phyloP scores from a whole-genome alignment of 2,113 vertebrate species.

The Poeciliopsis turrubarensis region DNA sequence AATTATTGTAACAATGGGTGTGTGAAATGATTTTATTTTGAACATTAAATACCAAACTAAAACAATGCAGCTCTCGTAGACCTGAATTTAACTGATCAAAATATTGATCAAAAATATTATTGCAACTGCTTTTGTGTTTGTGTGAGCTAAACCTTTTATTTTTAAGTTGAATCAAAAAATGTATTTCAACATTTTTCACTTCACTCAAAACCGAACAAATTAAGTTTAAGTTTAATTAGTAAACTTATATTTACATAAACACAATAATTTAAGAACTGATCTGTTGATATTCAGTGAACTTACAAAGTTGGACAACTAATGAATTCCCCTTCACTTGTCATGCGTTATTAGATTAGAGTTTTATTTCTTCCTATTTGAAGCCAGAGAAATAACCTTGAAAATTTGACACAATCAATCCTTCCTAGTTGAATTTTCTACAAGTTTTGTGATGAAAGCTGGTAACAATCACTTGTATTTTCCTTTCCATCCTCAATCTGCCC shows the following conservation, averaged over 20 bases:
- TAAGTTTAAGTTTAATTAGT: no score
- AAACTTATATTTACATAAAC: no score
- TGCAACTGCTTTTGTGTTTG: no score
- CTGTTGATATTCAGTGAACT: not conserved
- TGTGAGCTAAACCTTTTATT: no score
- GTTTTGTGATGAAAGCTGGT: constrained; percentile 7
- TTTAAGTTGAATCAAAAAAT: no score
- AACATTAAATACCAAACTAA: no score
- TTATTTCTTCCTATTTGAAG: not conserved
- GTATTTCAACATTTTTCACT: no score
- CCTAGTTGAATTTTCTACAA: not conserved
- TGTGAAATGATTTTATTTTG: no score
- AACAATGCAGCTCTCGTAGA: no score
- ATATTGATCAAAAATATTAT: not conserved
- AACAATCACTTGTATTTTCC: constrained; percentile 20
- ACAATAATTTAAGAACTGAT: no score
- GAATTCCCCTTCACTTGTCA: constrained; percentile 33
- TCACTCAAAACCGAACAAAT: not conserved
- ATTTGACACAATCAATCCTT: constrained; percentile 5
- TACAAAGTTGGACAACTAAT: constrained; percentile 11
- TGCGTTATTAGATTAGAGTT: not conserved
- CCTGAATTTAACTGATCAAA: not conserved
- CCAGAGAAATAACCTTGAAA: constrained; percentile 23
- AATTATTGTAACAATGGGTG: no score
- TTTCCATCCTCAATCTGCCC: constrained; percentile 19